Conservation (phyloP, 1,140 invertebrate species). For the Piezodorus guildinii region DNA sequence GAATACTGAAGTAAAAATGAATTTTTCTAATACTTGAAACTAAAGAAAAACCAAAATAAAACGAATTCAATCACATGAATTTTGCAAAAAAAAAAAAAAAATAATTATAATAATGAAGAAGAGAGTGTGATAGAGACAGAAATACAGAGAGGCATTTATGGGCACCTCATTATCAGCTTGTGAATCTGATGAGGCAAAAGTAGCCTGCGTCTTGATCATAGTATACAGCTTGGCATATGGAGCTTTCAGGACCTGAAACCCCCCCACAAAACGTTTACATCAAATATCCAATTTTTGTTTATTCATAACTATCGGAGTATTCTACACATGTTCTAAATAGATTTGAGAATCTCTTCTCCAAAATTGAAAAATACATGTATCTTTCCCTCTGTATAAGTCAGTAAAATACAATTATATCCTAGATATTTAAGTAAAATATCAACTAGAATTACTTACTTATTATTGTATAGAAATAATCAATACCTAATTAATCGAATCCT, state of each 20-base stretch:
- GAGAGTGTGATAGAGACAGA: constrained; percentile 2
- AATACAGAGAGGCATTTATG: constrained; percentile 1
- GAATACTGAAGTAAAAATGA: too few species aligned
- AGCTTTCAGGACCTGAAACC: constrained; percentile 76
- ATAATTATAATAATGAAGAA: neutral
- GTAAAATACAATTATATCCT: too few species aligned
- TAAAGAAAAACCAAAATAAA: too few species aligned
- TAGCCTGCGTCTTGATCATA: constrained; percentile 81
- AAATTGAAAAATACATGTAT: too few species aligned
- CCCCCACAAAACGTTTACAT: neutral
- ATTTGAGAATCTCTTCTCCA: neutral
- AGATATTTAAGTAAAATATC: too few species aligned
- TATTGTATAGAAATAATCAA: too few species aligned
- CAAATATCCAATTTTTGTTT: neutral
- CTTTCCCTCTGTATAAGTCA: too few species aligned
- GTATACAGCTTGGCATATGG: constrained; percentile 90
- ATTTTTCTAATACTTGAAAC: too few species aligned
- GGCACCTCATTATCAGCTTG: constrained; percentile 43
- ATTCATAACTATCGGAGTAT: neutral
- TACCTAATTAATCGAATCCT: too few species aligned
- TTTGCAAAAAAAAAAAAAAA: too few species aligned
- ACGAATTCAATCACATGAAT: too few species aligned
- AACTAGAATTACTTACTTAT: too few species aligned
- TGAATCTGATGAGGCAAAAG: constrained; percentile 58
- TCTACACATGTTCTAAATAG: neutral